phyloP scores from a whole-genome alignment of 2,888 invertebrate genomes.

The Molorchus minor region DNA sequence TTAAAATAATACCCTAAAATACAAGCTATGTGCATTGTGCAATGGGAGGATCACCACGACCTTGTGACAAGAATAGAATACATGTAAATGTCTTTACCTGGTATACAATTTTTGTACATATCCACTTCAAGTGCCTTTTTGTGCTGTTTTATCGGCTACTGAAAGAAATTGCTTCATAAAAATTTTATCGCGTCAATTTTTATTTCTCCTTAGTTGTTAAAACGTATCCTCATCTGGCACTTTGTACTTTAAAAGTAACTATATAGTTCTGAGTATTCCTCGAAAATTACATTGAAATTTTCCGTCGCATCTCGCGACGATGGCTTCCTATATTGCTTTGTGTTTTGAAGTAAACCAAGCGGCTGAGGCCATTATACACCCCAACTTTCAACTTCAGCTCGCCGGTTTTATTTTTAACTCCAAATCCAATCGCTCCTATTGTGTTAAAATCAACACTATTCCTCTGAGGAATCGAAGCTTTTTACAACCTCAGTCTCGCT shows the following conservation, averaged over 20 bases:
- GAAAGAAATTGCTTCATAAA: neutral
- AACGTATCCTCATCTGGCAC: constrained; percentile 3
- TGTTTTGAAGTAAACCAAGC: constrained; percentile 44
- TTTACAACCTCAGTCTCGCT: constrained; percentile 32
- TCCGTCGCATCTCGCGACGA: constrained; percentile 45
- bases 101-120: too few species aligned
- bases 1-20: too few species aligned
- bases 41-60: too few species aligned
- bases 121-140: too few species aligned
- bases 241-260: constrained; percentile 14
- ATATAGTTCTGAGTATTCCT: constrained; percentile 30
- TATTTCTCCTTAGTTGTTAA: neutral
- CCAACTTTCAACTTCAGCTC: constrained; percentile 38
- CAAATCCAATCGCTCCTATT: constrained; percentile 54
- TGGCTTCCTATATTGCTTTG: constrained; percentile 48
- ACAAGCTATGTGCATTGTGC: too few species aligned
- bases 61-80: too few species aligned
- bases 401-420: constrained; percentile 47
- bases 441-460: constrained; percentile 54
- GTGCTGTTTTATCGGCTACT: neutral
- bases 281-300: constrained; percentile 49
- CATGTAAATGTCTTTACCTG: too few species aligned
- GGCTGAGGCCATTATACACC: constrained; percentile 40
- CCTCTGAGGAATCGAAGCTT: constrained; percentile 49
- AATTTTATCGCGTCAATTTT: neutral